These are phyloP conservation scores for Columba guinea DNA, from an alignment of 2,797 vertebrate species.

Conservation along the genomic window DNA sequence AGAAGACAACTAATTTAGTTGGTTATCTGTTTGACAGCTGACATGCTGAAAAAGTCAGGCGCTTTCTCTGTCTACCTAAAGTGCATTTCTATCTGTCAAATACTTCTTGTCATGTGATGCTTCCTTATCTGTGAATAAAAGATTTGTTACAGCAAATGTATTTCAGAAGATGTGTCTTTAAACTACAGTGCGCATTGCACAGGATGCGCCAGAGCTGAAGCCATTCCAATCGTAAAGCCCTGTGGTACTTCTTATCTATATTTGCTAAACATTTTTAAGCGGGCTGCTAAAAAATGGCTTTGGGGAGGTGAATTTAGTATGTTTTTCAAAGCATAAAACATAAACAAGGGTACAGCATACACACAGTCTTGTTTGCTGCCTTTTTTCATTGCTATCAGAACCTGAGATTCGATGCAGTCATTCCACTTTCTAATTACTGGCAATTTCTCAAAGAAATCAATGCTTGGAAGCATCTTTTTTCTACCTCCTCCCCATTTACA, in stretches of 20 bases:
- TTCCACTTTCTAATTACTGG: slow-evolving; percentile 35
- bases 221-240: background rate
- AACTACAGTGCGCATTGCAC: background rate
- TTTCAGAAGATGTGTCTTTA: slow-evolving; percentile 18
- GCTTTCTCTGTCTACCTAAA: background rate
- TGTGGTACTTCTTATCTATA: background rate
- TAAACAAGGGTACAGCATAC: background rate
- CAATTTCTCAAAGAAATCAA: slow-evolving; percentile 29
- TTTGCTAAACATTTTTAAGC: slow-evolving; percentile 38
- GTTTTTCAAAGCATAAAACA: background rate
- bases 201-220: background rate
- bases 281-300: slow-evolving; percentile 21
- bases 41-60: background rate
- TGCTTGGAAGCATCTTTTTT: background rate
- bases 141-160: background rate
- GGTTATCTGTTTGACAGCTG: background rate
- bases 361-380: background rate
- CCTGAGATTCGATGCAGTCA: background rate
- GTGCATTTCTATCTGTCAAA: background rate
- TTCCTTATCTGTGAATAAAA: slow-evolving; percentile 31
- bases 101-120: background rate
- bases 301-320: background rate
- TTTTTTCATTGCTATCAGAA: background rate
- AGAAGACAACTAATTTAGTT: background rate
- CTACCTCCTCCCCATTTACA: background rate